Evolutionary conservation across 1,140 invertebrate genomes (phyloP).

Genomic region (Temnothorax curvispinosus): DNA sequence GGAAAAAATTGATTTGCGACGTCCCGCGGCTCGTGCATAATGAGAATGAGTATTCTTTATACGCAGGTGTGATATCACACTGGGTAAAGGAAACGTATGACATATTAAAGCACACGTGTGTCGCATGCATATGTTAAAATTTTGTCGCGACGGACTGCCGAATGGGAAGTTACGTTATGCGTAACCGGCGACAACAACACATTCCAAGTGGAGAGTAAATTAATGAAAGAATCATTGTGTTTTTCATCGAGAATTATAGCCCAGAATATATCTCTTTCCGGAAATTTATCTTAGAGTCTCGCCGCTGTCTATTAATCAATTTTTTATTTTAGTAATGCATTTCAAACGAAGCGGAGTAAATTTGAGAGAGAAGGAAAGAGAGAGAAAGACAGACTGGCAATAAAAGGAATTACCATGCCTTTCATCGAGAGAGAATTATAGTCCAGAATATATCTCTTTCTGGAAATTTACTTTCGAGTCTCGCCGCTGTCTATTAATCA

Average conservation of each 20-base stretch:
- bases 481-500: too few species aligned
- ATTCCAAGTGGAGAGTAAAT: not conserved
- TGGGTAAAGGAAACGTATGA: conserved; percentile 27
- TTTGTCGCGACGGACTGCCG: conserved; percentile 3
- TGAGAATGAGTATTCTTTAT: conserved; percentile 1
- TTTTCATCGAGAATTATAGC: not conserved
- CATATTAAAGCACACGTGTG: conserved; percentile 7
- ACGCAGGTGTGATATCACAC: conserved; percentile 9
- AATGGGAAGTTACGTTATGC: not conserved
- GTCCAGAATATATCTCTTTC: too few species aligned
- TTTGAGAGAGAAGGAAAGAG: not conserved
- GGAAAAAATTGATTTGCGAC: conserved; percentile 2
- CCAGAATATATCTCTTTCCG: not conserved
- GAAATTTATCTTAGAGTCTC: not conserved
- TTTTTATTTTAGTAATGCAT: not conserved
- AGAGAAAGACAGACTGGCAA: not conserved
- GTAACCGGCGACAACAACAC: not conserved
- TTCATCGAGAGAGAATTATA: too few species aligned
- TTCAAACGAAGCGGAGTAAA: not conserved
- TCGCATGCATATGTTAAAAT: conserved; percentile 24
- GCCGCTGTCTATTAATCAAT: not conserved
- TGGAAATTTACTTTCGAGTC: too few species aligned
- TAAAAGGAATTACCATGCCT: too few species aligned
- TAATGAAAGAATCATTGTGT: not conserved
- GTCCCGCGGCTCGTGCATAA: not conserved